phyloP scores from a whole-genome alignment of 2,888 invertebrate species.

The Acrocyrtus sp. region DNA sequence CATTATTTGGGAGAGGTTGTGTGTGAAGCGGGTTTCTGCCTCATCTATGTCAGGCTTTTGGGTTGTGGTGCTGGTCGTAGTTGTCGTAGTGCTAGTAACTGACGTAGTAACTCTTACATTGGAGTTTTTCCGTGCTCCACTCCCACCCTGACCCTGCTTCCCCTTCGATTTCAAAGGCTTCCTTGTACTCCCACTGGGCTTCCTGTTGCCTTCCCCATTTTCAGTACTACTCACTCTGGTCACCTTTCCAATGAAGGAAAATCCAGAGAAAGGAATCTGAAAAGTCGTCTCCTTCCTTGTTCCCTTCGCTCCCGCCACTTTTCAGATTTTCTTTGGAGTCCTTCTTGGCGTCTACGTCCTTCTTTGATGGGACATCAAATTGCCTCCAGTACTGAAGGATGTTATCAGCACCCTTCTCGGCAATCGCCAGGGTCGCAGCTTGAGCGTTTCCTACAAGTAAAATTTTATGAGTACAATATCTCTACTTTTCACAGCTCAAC shows the following conservation, averaged over 20 bases:
- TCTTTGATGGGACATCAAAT: constrained; percentile 35
- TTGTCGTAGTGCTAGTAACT: neutral
- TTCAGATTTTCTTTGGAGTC: neutral
- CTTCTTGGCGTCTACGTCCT: neutral
- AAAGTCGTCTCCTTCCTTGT: neutral
- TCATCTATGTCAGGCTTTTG: constrained; percentile 22
- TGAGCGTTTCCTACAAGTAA: constrained; percentile 20
- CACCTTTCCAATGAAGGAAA: constrained; percentile 23
- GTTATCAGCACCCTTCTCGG: constrained; percentile 39
- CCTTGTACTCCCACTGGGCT: neutral
- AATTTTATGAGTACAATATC: too few species aligned
- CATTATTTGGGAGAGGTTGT: constrained; percentile 35
- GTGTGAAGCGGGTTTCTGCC: constrained; percentile 36
- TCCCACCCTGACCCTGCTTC: neutral
- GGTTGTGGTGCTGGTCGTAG: neutral
- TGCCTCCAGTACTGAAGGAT: constrained; percentile 43
- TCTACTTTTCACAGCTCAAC: too few species aligned
- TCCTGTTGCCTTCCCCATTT: neutral
- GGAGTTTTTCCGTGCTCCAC: neutral
- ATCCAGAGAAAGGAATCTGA: constrained; percentile 35
- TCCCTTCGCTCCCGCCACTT: too few species aligned
- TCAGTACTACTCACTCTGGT: constrained; percentile 2
- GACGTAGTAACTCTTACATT: neutral
- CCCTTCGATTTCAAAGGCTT: neutral
- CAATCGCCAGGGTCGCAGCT: constrained; percentile 30